Base-by-base conservation (phyloP, 1,140 invertebrate species). In the Dinoponera quadriceps region DNA sequence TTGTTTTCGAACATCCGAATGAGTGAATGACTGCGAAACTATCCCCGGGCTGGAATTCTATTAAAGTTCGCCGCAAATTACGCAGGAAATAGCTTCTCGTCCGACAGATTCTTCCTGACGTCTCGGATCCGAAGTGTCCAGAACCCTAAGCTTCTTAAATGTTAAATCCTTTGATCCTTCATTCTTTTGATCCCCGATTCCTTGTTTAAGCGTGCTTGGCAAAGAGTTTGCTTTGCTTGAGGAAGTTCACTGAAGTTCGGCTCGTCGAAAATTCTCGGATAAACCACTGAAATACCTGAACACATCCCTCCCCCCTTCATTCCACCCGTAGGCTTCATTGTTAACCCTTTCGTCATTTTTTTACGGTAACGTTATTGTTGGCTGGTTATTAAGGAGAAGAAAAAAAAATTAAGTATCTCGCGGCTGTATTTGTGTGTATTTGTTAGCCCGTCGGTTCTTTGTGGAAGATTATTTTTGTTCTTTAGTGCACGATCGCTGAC, bases 151-250 rank as follows among this genome's bases (percentile, higher is more conserved):
- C 13, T 18, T 66, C 62, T 65, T 78, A 27, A 18, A 78, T 29
- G 22, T 65, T 78, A 27, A 18, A 78, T 29, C 33, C 49, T 69
- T 80, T 71, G 33, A 80, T 54, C 44, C 29, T 65, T 1, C 33
- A n/a, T 78, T 78, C 51, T 78, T 69, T 69, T 57, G 49, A 78
- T 66, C 22, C 4, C 20, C 18, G 7, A 57, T 80, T 80, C 16
- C 65, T 80, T 69, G 27, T 63, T 63, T 75, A 29, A 13, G 33
- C 29, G 18, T 38, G 48, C 14, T 44, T 49, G 38, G 29, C 11
- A 68, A 75, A 59, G 38, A 74, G 38, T 63, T 63, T 75, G 18
- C 22, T 73, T 60, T 48, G 38, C n/a, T 75, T 25, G n/a, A 2
- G 27, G 1, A 75, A 77, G 16, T 77, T 68, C 11, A 13, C 2